Evolutionary conservation across 1,140 invertebrate species (phyloP).

Genomic region (Megathymus violae): DNA sequence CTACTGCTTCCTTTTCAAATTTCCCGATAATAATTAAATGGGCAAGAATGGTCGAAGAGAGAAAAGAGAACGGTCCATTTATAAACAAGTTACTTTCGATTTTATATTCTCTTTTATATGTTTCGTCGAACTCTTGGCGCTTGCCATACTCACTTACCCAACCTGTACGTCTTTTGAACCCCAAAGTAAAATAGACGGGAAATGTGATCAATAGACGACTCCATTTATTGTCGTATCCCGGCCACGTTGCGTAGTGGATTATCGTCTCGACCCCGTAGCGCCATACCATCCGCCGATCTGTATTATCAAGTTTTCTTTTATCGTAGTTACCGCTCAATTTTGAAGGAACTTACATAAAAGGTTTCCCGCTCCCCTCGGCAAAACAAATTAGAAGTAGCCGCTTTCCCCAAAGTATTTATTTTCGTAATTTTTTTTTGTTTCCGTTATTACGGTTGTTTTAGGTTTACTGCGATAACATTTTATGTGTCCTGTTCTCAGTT

Average conservation of each 20-base stretch:
- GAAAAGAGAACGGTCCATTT: conserved; percentile 62
- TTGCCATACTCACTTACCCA: conserved; percentile 60
- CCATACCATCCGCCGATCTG: conserved; percentile 25
- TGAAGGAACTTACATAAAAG: conserved; percentile 59
- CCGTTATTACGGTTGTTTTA: conserved; percentile 30
- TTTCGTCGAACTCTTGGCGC: conserved; percentile 67
- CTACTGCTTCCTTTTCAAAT: conserved; percentile 7
- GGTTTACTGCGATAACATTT: conserved; percentile 31
- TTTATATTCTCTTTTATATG: conserved; percentile 81
- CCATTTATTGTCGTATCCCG: conserved; percentile 76
- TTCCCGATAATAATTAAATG: too few relatives aligned
- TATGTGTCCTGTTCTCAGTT: conserved; percentile 11
- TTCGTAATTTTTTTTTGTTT: conserved; percentile 22
- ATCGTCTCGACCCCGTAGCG: conserved; percentile 48
- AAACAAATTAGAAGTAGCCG: conserved; percentile 52
- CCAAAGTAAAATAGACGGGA: conserved; percentile 80
- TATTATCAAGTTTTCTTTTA: conserved; percentile 78
- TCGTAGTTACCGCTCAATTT: conserved; percentile 76
- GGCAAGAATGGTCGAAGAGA: conserved; percentile 69
- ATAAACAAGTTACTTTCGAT: conserved; percentile 73
- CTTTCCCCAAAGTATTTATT: conserved; percentile 21
- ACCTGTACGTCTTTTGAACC: conserved; percentile 64
- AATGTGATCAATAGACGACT: conserved; percentile 82
- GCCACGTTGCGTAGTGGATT: conserved; percentile 69
- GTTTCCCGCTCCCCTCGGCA: conserved; percentile 47